Conservation (phyloP, 2,113 vertebrate genomes). For the Balaeniceps rex region DNA sequence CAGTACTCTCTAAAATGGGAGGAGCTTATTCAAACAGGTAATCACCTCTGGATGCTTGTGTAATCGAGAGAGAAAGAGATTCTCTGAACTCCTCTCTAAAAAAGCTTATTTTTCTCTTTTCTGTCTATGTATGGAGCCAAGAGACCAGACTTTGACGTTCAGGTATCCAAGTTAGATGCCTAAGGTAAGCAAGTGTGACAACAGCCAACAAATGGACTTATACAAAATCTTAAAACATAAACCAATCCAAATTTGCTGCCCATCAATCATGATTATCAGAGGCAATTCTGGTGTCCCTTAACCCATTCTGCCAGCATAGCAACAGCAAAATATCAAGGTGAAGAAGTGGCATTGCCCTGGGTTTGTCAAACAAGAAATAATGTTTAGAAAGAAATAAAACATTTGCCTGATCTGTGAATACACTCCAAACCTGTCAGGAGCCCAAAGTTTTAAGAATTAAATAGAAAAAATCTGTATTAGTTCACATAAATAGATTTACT, state of each 20-base stretch:
- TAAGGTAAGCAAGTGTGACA: not conserved
- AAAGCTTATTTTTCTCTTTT: not conserved
- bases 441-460: not conserved
- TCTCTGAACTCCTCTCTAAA: not conserved
- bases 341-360: not conserved
- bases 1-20: not conserved
- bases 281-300: not conserved
- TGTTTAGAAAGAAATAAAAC: not conserved
- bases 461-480: not conserved
- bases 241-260: not conserved
- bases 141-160: not conserved
- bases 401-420: not conserved
- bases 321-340: not conserved
- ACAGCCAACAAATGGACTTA: not conserved
- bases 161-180: not conserved
- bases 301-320: not conserved
- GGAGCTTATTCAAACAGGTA: not conserved
- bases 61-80: not conserved
- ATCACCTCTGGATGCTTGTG: too few species aligned
- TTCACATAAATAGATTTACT: not conserved
- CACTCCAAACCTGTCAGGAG: not conserved
- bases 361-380: not conserved
- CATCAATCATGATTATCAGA: not conserved
- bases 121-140: not conserved
- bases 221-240: not conserved